These are phyloP conservation scores for Erannis defoliaria DNA, from an alignment of 2,888 invertebrate genomes.

Conservation along the genomic window DNA sequence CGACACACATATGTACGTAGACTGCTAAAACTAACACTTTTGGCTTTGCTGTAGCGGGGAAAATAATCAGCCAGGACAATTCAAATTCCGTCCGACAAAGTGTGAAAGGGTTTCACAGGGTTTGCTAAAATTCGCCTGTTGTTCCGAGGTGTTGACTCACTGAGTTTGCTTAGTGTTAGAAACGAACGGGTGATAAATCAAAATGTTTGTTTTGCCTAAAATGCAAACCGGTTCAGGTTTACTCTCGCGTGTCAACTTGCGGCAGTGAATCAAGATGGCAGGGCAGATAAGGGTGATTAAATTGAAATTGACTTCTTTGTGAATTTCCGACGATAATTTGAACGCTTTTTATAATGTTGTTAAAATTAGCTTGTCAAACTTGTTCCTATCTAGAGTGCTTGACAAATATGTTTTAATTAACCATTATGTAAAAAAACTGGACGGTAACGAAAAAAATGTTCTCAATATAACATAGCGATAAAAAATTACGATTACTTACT, in stretches of 20 bases:
- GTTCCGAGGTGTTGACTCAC: slow-evolving; percentile 37
- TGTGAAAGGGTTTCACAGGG: slow-evolving; percentile 19
- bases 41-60: too few species aligned
- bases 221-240: slow-evolving; percentile 27
- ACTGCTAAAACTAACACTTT: too few species aligned
- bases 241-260: slow-evolving; percentile 27
- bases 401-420: too few species aligned
- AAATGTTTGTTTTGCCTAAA: slow-evolving; percentile 42
- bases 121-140: slow-evolving; percentile 33
- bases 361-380: neutral
- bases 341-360: neutral
- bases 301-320: slow-evolving; percentile 6
- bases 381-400: too few species aligned
- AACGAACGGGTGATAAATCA: slow-evolving; percentile 43
- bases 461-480: too few species aligned
- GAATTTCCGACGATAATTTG: neutral
- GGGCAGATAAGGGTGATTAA: slow-evolving; percentile 9
- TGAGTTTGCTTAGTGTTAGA: slow-evolving; percentile 40
- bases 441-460: too few species aligned
- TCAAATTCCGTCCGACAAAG: neutral
- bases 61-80: too few species aligned
- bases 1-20: too few species aligned
- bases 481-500: too few species aligned
- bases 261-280: slow-evolving; percentile 25
- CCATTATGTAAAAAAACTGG: too few species aligned